Percentiles rank a stretch among this genome's conserved stretches.
Evolutionary conservation across 1,140 invertebrate species (phyloP).

Genomic region (Heliconius congener): DNA sequence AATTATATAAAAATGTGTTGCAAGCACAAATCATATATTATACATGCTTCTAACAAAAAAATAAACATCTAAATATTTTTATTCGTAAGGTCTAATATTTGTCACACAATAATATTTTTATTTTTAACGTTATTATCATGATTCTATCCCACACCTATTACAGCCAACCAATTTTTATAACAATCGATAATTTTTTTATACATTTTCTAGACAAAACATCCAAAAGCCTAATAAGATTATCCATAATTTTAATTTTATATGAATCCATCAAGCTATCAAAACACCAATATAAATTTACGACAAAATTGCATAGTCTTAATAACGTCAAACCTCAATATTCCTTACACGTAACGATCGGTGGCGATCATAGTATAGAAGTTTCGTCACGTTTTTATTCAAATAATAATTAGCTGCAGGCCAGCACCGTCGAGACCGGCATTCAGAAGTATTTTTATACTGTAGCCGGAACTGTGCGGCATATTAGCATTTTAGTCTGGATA

Average conservation of each 20-base stretch:
- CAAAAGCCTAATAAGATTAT: too few relatives aligned
- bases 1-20: too few relatives aligned
- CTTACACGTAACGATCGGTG: constrained; percentile 39
- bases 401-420: constrained; percentile 65
- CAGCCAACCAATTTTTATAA: too few relatives aligned
- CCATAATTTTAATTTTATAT: not conserved
- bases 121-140: too few relatives aligned
- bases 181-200: too few relatives aligned
- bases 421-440: constrained; percentile 39
- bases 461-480: constrained; percentile 42
- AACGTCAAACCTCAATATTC: constrained; percentile 51
- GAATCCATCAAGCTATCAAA: not conserved
- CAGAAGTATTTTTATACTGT: constrained; percentile 35
- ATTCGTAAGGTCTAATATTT: too few relatives aligned
- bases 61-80: too few relatives aligned
- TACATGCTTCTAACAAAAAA: too few relatives aligned
- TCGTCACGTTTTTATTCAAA: constrained; percentile 61
- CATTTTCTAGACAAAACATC: too few relatives aligned
- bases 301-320: constrained; percentile 48
- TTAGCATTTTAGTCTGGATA: constrained; percentile 32
- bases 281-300: constrained; percentile 40
- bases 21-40: too few relatives aligned
- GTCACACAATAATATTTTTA: too few relatives aligned
- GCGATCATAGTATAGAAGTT: constrained; percentile 41
- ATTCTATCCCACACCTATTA: too few relatives aligned